A percentile compares a stretch with the other conserved stretches of the same genome.
phyloP scores from a whole-genome alignment of 2,113 vertebrate genomes.

The Struthio camelus region DNA sequence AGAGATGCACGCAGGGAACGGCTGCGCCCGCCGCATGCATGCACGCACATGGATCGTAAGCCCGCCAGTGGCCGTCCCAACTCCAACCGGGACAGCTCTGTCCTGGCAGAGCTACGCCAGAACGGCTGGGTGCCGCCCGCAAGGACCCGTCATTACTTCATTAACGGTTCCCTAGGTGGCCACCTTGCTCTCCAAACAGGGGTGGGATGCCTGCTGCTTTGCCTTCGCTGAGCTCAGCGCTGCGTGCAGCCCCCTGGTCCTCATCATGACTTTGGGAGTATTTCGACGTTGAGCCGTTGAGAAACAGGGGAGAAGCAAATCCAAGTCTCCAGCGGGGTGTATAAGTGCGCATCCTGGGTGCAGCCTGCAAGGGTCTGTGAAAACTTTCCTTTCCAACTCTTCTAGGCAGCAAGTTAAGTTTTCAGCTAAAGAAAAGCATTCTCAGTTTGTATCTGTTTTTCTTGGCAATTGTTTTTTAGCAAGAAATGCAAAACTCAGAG shows the following conservation, averaged over 20 bases:
- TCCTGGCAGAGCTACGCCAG: not conserved
- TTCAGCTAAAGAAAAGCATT: not conserved
- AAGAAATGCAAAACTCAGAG: not conserved
- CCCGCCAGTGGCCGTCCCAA: no score
- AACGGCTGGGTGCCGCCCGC: not conserved
- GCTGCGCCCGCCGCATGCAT: no score
- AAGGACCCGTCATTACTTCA: not conserved
- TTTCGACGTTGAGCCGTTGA: not conserved
- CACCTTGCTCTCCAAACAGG: no score
- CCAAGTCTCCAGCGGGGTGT: not conserved
- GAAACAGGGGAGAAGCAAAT: not conserved
- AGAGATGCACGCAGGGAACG: not conserved
- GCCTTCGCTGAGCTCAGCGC: not conserved
- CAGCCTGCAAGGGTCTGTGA: no score
- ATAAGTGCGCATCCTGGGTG: not conserved
- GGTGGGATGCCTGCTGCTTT: not conserved
- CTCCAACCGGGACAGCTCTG: not conserved
- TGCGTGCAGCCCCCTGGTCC: not conserved
- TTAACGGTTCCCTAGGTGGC: no score
- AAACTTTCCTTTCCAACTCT: not conserved
- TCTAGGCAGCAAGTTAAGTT: not conserved
- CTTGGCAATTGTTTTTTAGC: not conserved
- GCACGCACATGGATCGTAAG: no score
- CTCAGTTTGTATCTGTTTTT: not conserved
- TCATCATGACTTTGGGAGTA: not conserved